Evolutionary conservation across 2,888 invertebrate genomes (phyloP), one percentile per base, ranked within the genome.

Genomic region (Drosophila paranaensis): DNA sequence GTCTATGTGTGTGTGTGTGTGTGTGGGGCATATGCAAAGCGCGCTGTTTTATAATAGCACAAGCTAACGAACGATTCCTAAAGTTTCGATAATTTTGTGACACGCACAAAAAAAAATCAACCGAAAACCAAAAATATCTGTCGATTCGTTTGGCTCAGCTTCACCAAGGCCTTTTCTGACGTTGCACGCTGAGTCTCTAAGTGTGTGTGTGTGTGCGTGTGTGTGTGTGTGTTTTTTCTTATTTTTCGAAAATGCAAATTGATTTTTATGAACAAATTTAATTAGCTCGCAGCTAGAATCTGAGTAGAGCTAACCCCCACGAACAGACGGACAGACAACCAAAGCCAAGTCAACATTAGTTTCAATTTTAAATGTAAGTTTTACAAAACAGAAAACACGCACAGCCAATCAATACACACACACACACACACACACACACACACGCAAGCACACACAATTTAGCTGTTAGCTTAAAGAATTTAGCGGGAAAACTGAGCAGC

Each of bases 201-300:
- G 20, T 20, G 20, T 20, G 11, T 16, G 6, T 50, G 33, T 50
- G n/a, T 50, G 20, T 25, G 9, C 14, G 14, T 37, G 13, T 20
- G 9, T 37, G 11, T 37, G n/a, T 37, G 20, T 20, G 6, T 45
- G 2, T 51, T 53, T 37, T 43, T 43, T 56, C 43, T 56, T 39
- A 30, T 58, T 48, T 58, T 50, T 43, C 20, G 54, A 82, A 80
- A 89, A 89, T 89, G 90, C 89, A 90, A 89, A 89, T 89, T 89
- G 85, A 86, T 83, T 90, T 87, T 77, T 76, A 84, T 84, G 82
- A 84, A 90, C 86, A 89, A 88, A 90, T 90, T 89, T 89, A 89
- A 89, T 90, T 90, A 90, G 88, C 88, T 90, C 88, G 85, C 74
- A 88, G 88, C 89, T 80, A 90, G 89, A 88, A 82, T 81, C 74